Conservation (phyloP, 1,140 invertebrate species). For the Calliopsis andreniformis region DNA sequence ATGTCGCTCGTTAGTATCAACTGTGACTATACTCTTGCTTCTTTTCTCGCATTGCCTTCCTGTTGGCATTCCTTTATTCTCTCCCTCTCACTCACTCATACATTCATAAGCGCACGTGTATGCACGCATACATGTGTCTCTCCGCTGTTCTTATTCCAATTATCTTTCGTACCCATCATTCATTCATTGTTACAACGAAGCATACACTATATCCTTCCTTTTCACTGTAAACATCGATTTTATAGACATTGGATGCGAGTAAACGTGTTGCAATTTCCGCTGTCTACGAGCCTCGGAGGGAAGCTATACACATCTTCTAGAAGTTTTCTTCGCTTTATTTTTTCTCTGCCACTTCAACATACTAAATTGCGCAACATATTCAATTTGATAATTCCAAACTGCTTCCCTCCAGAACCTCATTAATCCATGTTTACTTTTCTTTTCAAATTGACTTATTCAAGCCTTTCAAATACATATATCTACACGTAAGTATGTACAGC, state of each 20-base stretch:
- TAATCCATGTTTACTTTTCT: slow-evolving; percentile 44
- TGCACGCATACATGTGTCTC: neutral
- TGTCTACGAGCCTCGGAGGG: slow-evolving; percentile 8
- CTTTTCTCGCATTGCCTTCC: slow-evolving; percentile 75
- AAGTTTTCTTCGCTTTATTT: neutral
- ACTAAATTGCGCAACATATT: neutral
- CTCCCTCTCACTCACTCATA: slow-evolving; percentile 28
- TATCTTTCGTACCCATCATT: neutral
- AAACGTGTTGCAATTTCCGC: neutral
- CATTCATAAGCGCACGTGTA: neutral
- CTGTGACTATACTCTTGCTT: slow-evolving; percentile 76
- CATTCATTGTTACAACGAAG: slow-evolving; percentile 21
- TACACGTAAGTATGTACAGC: neutral
- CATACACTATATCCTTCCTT: slow-evolving; percentile 36
- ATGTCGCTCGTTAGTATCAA: slow-evolving; percentile 61
- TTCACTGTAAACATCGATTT: slow-evolving; percentile 50
- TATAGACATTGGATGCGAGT: slow-evolving; percentile 1
- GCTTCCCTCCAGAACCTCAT: slow-evolving; percentile 32
- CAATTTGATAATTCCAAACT: neutral
- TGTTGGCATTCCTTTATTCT: slow-evolving; percentile 67
- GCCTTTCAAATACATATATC: too few relatives aligned
- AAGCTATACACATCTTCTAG: neutral
- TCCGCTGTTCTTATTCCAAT: slow-evolving; percentile 4
- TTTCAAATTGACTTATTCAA: neutral
- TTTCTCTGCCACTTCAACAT: neutral